Evolutionary conservation across 2,113 vertebrate genomes (phyloP).

Genomic region (Corydoras maculifer): DNA sequence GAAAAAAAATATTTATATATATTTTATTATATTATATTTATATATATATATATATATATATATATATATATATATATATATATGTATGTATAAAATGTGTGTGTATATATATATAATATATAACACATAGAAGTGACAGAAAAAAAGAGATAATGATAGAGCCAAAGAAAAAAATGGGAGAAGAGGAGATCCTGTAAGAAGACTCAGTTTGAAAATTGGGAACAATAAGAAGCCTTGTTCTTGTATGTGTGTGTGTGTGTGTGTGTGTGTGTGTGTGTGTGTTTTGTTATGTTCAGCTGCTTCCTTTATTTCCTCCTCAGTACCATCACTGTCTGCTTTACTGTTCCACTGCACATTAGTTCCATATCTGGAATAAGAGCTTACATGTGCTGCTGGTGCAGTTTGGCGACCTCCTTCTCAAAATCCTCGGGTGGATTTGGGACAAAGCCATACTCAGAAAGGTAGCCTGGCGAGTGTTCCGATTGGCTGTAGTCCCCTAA

Average conservation of each 20-base stretch:
- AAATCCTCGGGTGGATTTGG: slow-evolving; percentile 89
- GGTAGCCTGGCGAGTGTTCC: slow-evolving; percentile 85
- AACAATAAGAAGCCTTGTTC: slow-evolving; percentile 42
- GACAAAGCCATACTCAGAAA: slow-evolving; percentile 90
- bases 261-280: slow-evolving; percentile 16
- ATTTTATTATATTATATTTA: too few species aligned
- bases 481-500: slow-evolving; percentile 87
- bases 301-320: slow-evolving; percentile 12
- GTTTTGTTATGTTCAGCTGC: slow-evolving; percentile 26
- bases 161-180: too few species aligned
- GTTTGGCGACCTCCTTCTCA: slow-evolving; percentile 95
- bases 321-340: slow-evolving; percentile 8
- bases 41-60: too few species aligned
- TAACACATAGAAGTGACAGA: too few species aligned
- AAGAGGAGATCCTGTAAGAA: slow-evolving; percentile 28
- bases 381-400: slow-evolving; percentile 97
- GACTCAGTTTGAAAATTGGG: slow-evolving; percentile 29
- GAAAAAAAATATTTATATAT: too few species aligned
- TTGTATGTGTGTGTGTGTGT: slow-evolving; percentile 21
- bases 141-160: too few species aligned
- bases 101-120: too few species aligned
- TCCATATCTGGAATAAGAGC: not conserved
- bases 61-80: too few species aligned
- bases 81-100: too few species aligned
- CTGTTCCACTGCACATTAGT: not conserved